Base-by-base conservation (phyloP, 2,888 invertebrate species). In the Malacosoma neustria region DNA sequence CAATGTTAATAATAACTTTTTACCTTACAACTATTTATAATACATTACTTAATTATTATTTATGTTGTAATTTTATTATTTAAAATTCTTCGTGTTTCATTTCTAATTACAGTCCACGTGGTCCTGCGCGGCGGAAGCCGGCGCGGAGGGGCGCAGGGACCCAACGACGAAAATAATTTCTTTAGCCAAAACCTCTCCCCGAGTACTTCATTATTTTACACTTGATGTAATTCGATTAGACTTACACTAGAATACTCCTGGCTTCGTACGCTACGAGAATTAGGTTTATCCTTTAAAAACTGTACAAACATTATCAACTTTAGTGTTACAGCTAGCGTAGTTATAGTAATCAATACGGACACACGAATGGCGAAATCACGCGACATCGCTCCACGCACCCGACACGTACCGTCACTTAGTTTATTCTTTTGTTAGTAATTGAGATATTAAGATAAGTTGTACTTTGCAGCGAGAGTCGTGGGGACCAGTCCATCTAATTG, bases 1-100 rank as follows among this genome's bases (percentile, higher is more conserved):
- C 86, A 86, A 76, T 85, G 86, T 87, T 85, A 85, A 84, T 85
- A 84, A 85, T 85, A 85, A 85, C 85, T 81, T 84, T 84, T 84
- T 81, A 82, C 80, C 84, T 82, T 84, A 84, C 40, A 54, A 49
- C 81, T 84, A 84, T 75, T 81, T 85, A 85, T 85, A 84, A 82
- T 85, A 84, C 84, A 85, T 80, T 79, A 84, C 84, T 84, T 85
- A 80, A 65, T 65, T 67, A 68, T 74, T 69, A 79, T 72, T 75
- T 73, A 79, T 77, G 76, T 76, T 76, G 80, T 81, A 76, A 74
- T 79, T 77, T 62, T 57, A 72, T 72, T 69, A 77, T 71, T 82
- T 81, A 81, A 82, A 84, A 81, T 79, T 80, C 73, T 72, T 81
- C 79, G 80, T 69, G 81, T 82, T 80, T 71, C 72, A 68, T 64